Conservation (phyloP, 2,113 vertebrate species). For the Lepus timidus region DNA sequence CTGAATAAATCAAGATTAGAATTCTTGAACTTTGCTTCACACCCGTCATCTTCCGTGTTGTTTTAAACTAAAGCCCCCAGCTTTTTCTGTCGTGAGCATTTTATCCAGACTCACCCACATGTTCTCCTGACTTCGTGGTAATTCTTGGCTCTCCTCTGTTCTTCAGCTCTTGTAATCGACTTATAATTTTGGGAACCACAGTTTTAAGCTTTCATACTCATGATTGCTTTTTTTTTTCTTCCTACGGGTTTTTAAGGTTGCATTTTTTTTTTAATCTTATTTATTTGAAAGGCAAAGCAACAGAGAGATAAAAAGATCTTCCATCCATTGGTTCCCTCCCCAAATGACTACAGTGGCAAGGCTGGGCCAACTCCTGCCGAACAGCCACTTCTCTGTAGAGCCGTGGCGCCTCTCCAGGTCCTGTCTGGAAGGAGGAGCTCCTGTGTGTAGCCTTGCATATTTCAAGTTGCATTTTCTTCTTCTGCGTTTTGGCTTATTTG, state of each 20-base stretch:
- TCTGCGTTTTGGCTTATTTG: background rate
- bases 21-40: slow-evolving; percentile 51
- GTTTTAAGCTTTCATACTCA: slow-evolving; percentile 44
- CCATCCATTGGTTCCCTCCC: too few relatives aligned
- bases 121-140: slow-evolving; percentile 38
- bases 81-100: slow-evolving; percentile 11
- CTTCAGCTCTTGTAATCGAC: background rate
- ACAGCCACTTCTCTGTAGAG: slow-evolving; percentile 54
- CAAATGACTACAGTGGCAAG: too few relatives aligned
- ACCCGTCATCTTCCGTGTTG: slow-evolving; percentile 1
- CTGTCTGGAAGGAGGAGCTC: slow-evolving; percentile 39
- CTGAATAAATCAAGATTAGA: slow-evolving; percentile 61
- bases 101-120: slow-evolving; percentile 36
- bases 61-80: slow-evolving; percentile 6
- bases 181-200: background rate
- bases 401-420: slow-evolving; percentile 46
- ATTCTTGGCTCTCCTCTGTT: background rate
- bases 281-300: too few relatives aligned
- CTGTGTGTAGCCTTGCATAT: slow-evolving; percentile 7
- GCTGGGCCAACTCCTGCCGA: background rate
- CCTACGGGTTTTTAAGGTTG: background rate
- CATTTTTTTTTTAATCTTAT: background rate
- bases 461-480: background rate
- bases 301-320: too few relatives aligned
- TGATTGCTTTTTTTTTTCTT: background rate